Conservation (phyloP, 35 echinoderm and acorn worm species). For the Ophiothrix spiculata region DNA sequence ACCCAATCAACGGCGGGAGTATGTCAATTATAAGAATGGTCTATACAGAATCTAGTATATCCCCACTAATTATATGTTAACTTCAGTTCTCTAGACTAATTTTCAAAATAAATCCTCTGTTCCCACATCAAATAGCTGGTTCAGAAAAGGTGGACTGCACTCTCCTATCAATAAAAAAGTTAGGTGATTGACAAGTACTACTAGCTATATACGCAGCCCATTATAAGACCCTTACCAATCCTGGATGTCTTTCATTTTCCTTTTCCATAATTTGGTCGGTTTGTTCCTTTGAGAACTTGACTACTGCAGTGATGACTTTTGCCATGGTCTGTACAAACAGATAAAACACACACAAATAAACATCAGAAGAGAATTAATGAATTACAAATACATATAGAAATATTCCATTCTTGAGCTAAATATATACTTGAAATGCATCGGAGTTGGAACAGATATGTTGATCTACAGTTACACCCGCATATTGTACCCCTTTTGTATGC, state of each 20-base stretch:
- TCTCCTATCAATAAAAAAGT: neutral
- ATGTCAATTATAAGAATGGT: too few species aligned
- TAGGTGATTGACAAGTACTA: neutral
- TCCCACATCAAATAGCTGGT: neutral
- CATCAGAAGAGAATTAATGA: too few species aligned
- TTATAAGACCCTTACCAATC: constrained; percentile 91
- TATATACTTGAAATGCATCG: too few species aligned
- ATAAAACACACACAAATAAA: too few species aligned
- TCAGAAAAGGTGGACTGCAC: neutral
- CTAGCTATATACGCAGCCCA: neutral
- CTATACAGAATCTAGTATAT: neutral
- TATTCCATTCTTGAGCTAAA: too few species aligned
- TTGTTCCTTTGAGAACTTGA: constrained; percentile 87
- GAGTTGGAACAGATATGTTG: too few species aligned
- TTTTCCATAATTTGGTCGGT: constrained; percentile 72
- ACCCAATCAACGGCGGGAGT: too few species aligned
- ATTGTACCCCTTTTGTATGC: too few species aligned
- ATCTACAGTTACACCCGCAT: too few species aligned
- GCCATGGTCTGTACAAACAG: constrained; percentile 79
- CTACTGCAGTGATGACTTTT: constrained; percentile 88
- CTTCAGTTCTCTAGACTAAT: neutral
- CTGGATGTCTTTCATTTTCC: constrained; percentile 67
- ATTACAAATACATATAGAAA: too few species aligned
- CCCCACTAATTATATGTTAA: neutral
- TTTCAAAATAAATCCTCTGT: neutral